These are phyloP conservation scores for Apamea sordens DNA, from an alignment of 2,888 invertebrate genomes.

Conservation along the genomic window DNA sequence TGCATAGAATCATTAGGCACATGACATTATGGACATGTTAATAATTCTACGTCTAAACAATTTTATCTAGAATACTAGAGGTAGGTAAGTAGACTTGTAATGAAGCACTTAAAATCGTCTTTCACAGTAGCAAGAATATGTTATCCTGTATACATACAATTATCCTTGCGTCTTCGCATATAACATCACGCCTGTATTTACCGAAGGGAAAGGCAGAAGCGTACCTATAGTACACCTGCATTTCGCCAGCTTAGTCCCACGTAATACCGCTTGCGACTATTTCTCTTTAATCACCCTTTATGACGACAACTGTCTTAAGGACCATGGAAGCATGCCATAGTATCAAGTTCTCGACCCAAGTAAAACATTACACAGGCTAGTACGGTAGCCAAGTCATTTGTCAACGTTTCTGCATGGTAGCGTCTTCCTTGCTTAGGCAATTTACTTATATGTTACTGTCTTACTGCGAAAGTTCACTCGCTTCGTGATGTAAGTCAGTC, in stretches of 20 bases:
- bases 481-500: slow-evolving; percentile 11
- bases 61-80: not conserved
- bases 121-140: not conserved
- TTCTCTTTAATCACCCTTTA: slow-evolving; percentile 1
- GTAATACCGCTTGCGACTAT: not conserved
- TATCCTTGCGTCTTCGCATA: not conserved
- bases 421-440: slow-evolving; percentile 33
- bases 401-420: slow-evolving; percentile 30
- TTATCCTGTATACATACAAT: not conserved
- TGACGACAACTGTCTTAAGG: slow-evolving; percentile 16
- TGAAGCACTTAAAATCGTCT: not conserved
- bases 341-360: slow-evolving; percentile 10
- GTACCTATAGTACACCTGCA: not conserved
- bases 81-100: not conserved
- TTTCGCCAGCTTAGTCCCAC: not conserved
- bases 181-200: not conserved
- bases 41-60: not conserved
- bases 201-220: not conserved
- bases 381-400: slow-evolving; percentile 11
- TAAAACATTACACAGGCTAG: slow-evolving; percentile 4
- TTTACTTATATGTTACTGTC: slow-evolving; percentile 23
- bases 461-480: slow-evolving; percentile 39
- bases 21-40: not conserved
- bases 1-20: not conserved
- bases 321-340: slow-evolving; percentile 10